Base-by-base conservation (phyloP, 2,113 vertebrate species). In the Forbesichthys agassizii region DNA sequence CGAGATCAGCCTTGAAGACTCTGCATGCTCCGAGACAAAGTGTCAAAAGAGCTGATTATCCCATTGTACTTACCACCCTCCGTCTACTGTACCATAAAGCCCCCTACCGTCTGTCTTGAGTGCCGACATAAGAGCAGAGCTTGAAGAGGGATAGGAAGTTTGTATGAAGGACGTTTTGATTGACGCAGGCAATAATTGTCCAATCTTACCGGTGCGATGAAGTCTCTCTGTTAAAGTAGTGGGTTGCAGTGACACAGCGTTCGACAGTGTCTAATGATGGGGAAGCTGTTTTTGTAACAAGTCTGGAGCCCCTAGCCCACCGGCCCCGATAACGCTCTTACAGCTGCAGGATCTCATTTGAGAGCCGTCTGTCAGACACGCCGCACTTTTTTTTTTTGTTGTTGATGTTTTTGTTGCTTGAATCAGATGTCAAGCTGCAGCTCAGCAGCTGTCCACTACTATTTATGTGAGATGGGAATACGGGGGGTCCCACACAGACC, bases 171-270 rank as follows among this genome's bases (percentile, higher is more conserved):
- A 46, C 54, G 14, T 64, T 70, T 67, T 76, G 73, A 83, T 49
- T 68, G 77, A 74, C 73, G 20, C 36, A 46, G 67, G 64, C 63
- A 79, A 68, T 79, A 76, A 79, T 79, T 79, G 69, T 48, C 20
- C 55, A 56, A 27, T 69, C 63, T 42, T 6, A 64, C 48, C 48
- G 53, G 36, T 74, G 58, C 57, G 59, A 71, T 77, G 70, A 68
- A 75, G 68, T 66, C 66, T 66, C 66, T 70, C 69, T 48, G 55
- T 18, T 55, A 33, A 77, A 61, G 42, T 56, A n/a, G 6, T 54
- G 72, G 74, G 61, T 64, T 59, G 64, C 55, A 75, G 69, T 55
- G n/a, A 49, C 56, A 18, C 16, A n/a, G 11, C 4, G 1, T 18
- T 10, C 18, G 16, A 36, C 64, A 36, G 59, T 18, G 36, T 4